Conservation (phyloP, 2,113 vertebrate species). For the Crotophaga sulcirostris region DNA sequence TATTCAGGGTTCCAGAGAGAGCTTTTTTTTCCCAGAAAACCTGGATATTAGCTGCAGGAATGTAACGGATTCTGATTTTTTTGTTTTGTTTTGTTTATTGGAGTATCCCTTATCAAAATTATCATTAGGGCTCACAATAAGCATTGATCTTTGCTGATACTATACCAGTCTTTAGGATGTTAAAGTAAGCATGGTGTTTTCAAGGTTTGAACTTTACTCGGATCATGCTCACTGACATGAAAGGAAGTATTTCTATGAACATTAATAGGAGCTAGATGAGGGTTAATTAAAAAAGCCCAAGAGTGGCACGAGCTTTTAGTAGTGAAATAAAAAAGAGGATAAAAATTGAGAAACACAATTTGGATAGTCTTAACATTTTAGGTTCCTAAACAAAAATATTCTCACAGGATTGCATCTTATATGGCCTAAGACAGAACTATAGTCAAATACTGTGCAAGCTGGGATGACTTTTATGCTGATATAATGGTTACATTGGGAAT, state of each 20-base stretch:
- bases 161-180: background rate
- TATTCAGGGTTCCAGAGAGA: background rate
- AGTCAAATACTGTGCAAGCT: background rate
- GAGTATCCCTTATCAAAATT: background rate
- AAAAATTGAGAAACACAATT: background rate
- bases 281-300: background rate
- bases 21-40: background rate
- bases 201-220: background rate
- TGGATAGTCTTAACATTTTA: background rate
- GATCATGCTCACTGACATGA: background rate
- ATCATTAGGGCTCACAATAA: background rate
- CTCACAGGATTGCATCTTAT: background rate
- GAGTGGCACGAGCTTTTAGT: background rate
- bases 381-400: background rate
- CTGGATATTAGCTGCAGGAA: background rate
- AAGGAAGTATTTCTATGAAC: background rate
- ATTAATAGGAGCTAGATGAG: background rate
- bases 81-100: background rate
- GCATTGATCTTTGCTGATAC: background rate
- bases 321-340: background rate
- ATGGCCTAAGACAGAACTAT: background rate
- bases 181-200: background rate
- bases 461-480: conserved; percentile 4
- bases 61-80: background rate
- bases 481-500: background rate